Base-by-base conservation (phyloP, 2,797 vertebrate species). In the Sebastes hubbsi region DNA sequence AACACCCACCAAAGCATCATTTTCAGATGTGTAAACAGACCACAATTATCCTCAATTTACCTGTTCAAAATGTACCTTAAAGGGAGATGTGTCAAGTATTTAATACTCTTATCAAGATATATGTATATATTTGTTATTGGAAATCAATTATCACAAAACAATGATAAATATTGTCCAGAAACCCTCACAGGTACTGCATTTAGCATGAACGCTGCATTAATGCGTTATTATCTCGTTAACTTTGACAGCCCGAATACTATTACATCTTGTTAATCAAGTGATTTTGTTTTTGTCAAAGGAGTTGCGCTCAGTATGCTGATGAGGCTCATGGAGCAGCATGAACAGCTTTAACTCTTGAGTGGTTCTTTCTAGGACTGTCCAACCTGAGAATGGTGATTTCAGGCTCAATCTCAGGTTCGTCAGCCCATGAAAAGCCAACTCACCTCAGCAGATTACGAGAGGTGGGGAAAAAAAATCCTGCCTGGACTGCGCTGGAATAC, bases 391-490 rank as follows among this genome's bases (percentile, higher is more conserved):
- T 98, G 97, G 94, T 97, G 94, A 93, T 88, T 82, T 84, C 81
- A 81, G 90, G 94, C 90, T 97, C 98, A 97, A 96, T 98, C 97
- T 99, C 97, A 98, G 98, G 98, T 97, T 96, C 86, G 97, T 99
- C 98, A 99, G 98, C 97, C 97, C 96, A 95, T 89, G 96, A 97
- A 97, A 94, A n/a, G 92, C 95, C 80, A 71, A 69, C 96, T 97
- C 96, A 78, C 80, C 89, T 86, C 8, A 72, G 80, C 92, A 73
- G 55, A 83, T 52, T 32, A 36, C 20, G 60, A 20, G 18, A 2
- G 46, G 7, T 18, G 46, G 18, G 55, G 9, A 38, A 18, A 22
- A 12, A 6, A 1, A 81, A 79, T 70, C 8, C 56, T 67, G 32
- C 8, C 25, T 25, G 72, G 61, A 78, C 58, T n/a, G 42, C n/a